A percentile compares a stretch with the other conserved stretches of the same genome.
Evolutionary conservation across 2,113 vertebrate species (phyloP).

Genomic region (Trematomus loennbergii): DNA sequence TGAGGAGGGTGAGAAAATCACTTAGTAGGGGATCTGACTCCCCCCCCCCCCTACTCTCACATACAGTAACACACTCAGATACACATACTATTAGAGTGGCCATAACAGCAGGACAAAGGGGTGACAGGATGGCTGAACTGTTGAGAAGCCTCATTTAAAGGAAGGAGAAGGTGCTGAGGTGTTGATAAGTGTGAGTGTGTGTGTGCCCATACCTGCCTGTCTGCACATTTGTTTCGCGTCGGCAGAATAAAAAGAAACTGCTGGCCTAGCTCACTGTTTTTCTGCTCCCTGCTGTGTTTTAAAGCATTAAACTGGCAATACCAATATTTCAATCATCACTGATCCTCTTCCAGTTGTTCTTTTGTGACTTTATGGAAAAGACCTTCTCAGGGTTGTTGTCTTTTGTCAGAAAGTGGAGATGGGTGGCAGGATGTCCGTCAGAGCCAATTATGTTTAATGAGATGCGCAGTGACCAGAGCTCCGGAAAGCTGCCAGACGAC

Average conservation of each 20-base stretch:
- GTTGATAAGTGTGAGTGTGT: constrained; percentile 45
- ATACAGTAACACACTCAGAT: constrained; percentile 22
- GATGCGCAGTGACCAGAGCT: constrained; percentile 61
- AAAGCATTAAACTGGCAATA: constrained; percentile 49
- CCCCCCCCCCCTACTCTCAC: constrained; percentile 6
- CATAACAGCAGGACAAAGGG: constrained; percentile 49
- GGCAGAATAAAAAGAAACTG: constrained; percentile 47
- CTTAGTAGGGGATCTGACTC: constrained; percentile 33
- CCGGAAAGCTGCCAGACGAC: constrained; percentile 56
- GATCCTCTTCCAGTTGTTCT: constrained; percentile 1
- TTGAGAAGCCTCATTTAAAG: constrained; percentile 43
- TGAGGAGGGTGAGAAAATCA: constrained; percentile 55
- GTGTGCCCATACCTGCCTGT: constrained; percentile 14
- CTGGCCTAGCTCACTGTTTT: constrained; percentile 55
- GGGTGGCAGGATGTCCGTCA: constrained; percentile 65
- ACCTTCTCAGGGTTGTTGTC: constrained; percentile 15
- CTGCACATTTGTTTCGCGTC: constrained; percentile 32
- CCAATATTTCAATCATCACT: constrained; percentile 28
- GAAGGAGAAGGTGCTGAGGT: constrained; percentile 26
- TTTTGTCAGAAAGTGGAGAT: constrained; percentile 27
- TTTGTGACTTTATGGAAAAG: constrained; percentile 7
- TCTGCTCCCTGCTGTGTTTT: constrained; percentile 44
- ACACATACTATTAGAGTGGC: constrained; percentile 59
- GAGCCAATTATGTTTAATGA: constrained; percentile 76
- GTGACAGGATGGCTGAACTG: constrained; percentile 34